Evolutionary conservation across 2,113 vertebrate genomes (phyloP).

Genomic region (Eleginops maclovinus): DNA sequence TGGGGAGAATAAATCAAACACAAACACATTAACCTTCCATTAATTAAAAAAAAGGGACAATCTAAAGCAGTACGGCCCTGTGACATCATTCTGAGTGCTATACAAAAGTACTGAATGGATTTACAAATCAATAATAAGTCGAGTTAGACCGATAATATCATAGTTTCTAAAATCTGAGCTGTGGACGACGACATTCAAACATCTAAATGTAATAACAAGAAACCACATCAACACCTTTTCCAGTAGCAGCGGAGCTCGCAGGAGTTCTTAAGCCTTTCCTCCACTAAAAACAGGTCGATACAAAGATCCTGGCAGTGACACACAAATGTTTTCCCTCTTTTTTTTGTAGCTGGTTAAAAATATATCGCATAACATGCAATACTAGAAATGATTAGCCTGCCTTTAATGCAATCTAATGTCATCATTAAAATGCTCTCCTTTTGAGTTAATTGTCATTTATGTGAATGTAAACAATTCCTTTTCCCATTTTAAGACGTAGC

Average conservation of each 20-base stretch:
- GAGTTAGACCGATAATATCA: slow-evolving; percentile 41
- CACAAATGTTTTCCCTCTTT: slow-evolving; percentile 63
- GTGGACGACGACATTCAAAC: slow-evolving; percentile 77
- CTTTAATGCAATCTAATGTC: slow-evolving; percentile 60
- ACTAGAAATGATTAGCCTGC: slow-evolving; percentile 69
- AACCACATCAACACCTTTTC: slow-evolving; percentile 74
- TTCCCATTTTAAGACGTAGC: slow-evolving; percentile 70
- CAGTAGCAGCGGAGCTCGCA: slow-evolving; percentile 78
- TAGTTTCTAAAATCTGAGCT: slow-evolving; percentile 68
- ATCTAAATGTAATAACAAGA: slow-evolving; percentile 72
- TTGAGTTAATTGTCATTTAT: slow-evolving; percentile 75
- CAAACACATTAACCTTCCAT: slow-evolving; percentile 33
- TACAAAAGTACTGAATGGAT: slow-evolving; percentile 62
- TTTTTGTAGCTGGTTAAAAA: slow-evolving; percentile 76
- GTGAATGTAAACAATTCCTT: slow-evolving; percentile 80
- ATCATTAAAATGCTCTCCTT: slow-evolving; percentile 60
- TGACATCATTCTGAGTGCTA: slow-evolving; percentile 69
- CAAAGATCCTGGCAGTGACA: slow-evolving; percentile 81
- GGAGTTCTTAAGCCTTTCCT: slow-evolving; percentile 74
- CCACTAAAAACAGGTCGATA: slow-evolving; percentile 71
- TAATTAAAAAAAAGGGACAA: slow-evolving; percentile 33
- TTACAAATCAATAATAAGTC: slow-evolving; percentile 52
- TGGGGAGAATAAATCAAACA: slow-evolving; percentile 6
- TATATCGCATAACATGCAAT: slow-evolving; percentile 78
- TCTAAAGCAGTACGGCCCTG: slow-evolving; percentile 67